Conservation (phyloP, 2,113 vertebrate species). For the Heterotilapia buettikoferi region DNA sequence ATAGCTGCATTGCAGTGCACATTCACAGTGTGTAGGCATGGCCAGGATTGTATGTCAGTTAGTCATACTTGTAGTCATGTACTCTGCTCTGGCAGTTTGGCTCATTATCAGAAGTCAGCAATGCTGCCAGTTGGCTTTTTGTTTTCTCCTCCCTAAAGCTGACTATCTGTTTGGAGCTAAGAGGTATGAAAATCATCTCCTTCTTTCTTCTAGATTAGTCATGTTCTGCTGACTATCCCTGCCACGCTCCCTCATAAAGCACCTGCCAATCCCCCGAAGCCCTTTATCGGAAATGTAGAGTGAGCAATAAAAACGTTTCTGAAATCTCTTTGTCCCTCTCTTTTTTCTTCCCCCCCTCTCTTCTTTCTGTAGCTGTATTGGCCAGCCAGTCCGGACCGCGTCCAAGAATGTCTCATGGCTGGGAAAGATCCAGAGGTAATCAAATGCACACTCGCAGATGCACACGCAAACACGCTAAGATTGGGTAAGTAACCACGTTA, state of each 20-base stretch:
- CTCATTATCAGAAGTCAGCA: not conserved
- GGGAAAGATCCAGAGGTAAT: constrained; percentile 76
- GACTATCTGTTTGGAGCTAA: not conserved
- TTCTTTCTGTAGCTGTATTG: constrained; percentile 66
- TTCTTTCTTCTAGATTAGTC: constrained; percentile 13
- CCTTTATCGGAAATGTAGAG: not conserved
- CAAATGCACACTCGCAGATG: not conserved
- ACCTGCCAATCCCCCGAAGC: constrained; percentile 7
- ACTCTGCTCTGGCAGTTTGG: constrained; percentile 5
- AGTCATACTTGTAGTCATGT: not conserved
- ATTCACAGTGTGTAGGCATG: not conserved
- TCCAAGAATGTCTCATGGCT: constrained; percentile 78
- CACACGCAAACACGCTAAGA: not conserved
- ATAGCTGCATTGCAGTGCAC: not conserved
- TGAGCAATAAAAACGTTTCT: not conserved
- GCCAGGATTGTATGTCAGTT: not conserved
- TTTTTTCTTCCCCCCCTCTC: not conserved
- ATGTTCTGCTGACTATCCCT: not conserved
- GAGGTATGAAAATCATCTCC: not conserved
- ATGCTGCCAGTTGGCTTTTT: constrained; percentile 4
- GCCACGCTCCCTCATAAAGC: not conserved
- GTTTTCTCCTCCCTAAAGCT: not conserved
- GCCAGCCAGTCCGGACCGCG: constrained; percentile 73
- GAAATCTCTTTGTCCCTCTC: not conserved
- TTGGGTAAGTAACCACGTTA: not conserved